phyloP scores from a whole-genome alignment of 2,113 vertebrate species.

The Clarias magur region DNA sequence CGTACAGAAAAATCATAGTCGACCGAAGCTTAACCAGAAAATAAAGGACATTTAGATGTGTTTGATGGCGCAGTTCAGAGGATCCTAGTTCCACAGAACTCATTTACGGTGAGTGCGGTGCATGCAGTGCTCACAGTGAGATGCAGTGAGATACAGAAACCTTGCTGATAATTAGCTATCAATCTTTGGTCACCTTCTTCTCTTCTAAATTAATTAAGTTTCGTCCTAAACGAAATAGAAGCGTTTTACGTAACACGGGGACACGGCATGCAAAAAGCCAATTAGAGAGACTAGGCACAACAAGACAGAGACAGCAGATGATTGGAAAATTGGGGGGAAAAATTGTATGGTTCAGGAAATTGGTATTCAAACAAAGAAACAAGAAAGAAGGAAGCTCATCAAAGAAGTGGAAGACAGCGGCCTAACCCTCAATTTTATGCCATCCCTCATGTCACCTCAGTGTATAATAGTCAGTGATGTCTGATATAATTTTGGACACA shows the following conservation, averaged over 20 bases:
- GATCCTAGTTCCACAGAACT: too few species aligned
- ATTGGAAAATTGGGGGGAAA: neutral
- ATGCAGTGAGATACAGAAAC: neutral
- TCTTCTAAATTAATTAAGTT: neutral
- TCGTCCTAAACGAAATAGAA: neutral
- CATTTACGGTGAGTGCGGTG: neutral
- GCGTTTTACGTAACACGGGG: neutral
- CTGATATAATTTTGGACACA: constrained; percentile 37
- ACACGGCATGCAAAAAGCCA: neutral
- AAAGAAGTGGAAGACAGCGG: neutral
- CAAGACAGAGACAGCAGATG: neutral
- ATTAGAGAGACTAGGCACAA: neutral
- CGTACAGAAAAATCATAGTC: neutral
- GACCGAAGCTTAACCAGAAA: neutral
- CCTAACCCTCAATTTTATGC: constrained; percentile 13
- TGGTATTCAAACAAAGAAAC: constrained; percentile 1
- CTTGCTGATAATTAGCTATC: neutral
- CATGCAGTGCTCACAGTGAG: neutral
- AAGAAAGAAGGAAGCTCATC: constrained; percentile 8
- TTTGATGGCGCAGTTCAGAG: neutral
- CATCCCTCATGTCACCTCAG: constrained; percentile 18
- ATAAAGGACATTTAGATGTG: neutral
- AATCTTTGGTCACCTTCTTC: neutral
- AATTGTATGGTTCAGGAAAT: neutral
- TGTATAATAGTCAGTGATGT: constrained; percentile 35